Base-by-base conservation (phyloP, 2,797 vertebrate species). In the Danio tinwini region DNA sequence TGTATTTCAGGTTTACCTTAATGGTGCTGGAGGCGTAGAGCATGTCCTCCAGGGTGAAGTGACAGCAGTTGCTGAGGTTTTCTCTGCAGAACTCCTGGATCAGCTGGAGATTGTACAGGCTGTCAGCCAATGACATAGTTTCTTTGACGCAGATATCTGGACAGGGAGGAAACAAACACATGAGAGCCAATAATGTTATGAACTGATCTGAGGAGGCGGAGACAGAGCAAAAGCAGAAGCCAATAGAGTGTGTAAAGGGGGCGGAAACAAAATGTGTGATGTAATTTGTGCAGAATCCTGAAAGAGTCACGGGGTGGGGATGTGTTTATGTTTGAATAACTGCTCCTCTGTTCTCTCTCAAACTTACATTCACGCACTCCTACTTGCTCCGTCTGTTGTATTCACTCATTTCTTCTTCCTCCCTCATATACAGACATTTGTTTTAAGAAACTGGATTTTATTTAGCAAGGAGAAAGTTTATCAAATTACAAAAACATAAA, bases 21-120 rank as follows among this genome's bases (percentile, higher is more conserved):
- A 99, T 86, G 69, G 96, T 97, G 65, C 96, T 94, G 81, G 97
- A 94, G n/a, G 96, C 94, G 4, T 99, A 99, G 14, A 99, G 94
- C 96, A 99, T 95, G 84, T 99, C 98, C 92, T 99, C 98, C 88
- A 99, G 94, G 83, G 93, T 95, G 90, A 99, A 98, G 91, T 99
- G 97, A 92, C 98, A 99, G 90, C 97, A 99, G 89, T 93, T 95
- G 90, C 97, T 97, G 86, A 99, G 92, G 89, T 97, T 96, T 86
- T 95, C 96, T 85, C 92, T 95, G 91, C 97, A 98, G 92, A 99
- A 98, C 45, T 96, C 95, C 89, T 98, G 96, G 85, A 99, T 96
- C 89, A 98, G 82, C 83, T 99, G 98, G 9, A 99, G 95, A 88
- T 99, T 99, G 90, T 98, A 98, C 68, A 99, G 91, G 88, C 97